Base-by-base conservation (phyloP, 2,797 vertebrate genomes). In the Lemur catta region DNA sequence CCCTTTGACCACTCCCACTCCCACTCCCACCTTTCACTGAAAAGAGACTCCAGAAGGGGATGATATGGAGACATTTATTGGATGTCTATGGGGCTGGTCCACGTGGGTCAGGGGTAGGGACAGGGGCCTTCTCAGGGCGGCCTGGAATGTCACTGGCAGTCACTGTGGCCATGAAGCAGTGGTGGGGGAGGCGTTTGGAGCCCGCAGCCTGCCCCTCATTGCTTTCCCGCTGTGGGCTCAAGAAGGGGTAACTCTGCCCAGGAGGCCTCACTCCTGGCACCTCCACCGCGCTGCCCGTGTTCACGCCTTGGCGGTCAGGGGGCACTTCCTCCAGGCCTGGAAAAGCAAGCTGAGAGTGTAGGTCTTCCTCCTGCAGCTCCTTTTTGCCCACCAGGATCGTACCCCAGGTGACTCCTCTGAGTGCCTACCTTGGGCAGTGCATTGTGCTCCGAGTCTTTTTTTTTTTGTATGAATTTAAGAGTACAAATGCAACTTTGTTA, bases 131-230 rank as follows among this genome's bases (percentile, higher is more conserved):
- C 96, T 98, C 98, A 98, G 4, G 97, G 96, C 98, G 98, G 95
- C 98, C 98, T 95, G 98, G 98, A 63, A 98, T 98, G 96, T 98
- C 91, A 0, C 98, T 97, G 8, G 97, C 75, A 0, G 98, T 98
- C 95, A 98, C 97, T 38, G 98, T 95, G 33, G 98, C 98, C 48
- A 98, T 98, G 96, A 99, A 99, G 98, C 98, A 99, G 76, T 98
- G 98, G 98, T 99, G 99, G 89, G 99, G 99, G 67, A 99, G 97
- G 26, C 82, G 94, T 71, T 98, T 98, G 0, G 98, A 97, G 67
- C 99, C 98, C 18, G 85, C 67, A 0, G 98, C 96, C 97, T 99
- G 98, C 69, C 98, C 98, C 89, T 99, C 98, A 4, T 55, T 91
- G 91, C 98, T 99, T 98, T 99, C 98, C 97, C 99, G 97, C 84